These are phyloP conservation scores for Eremobia ochroleuca DNA, from an alignment of 2,888 invertebrate species.

Conservation along the genomic window DNA sequence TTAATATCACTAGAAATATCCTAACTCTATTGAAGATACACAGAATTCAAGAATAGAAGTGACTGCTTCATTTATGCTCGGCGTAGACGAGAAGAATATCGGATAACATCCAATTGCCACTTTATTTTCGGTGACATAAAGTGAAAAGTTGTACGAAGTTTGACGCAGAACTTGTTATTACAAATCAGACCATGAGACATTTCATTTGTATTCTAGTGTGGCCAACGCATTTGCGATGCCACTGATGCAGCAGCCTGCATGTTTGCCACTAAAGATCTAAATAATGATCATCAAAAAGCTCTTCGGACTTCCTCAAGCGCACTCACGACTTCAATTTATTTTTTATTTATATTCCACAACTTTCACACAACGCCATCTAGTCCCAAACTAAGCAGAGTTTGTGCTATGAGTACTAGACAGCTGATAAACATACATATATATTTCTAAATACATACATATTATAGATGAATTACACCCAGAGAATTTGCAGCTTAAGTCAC, in stretches of 20 bases:
- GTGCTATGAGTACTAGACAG: too few species aligned
- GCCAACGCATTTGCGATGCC: neutral
- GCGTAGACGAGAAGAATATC: neutral
- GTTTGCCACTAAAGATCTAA: neutral
- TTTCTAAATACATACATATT: too few species aligned
- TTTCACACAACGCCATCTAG: too few species aligned
- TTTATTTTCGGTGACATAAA: constrained; percentile 11
- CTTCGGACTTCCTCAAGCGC: neutral
- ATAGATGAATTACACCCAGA: too few species aligned
- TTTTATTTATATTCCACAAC: too few species aligned
- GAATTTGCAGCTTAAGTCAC: neutral
- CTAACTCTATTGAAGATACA: constrained; percentile 24
- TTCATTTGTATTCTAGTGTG: neutral
- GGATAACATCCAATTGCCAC: neutral
- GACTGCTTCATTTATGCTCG: neutral
- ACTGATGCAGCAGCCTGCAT: neutral
- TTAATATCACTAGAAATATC: constrained; percentile 39
- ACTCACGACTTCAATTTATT: too few species aligned
- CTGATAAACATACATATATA: too few species aligned
- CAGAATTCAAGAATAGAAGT: constrained; percentile 24
- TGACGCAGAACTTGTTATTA: neutral
- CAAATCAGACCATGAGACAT: neutral
- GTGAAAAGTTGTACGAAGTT: constrained; percentile 7
- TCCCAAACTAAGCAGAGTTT: too few species aligned
- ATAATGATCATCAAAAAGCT: neutral